These are phyloP conservation scores for Sphaeramia orbicularis DNA, from an alignment of 2,797 vertebrate species.

Conservation along the genomic window DNA sequence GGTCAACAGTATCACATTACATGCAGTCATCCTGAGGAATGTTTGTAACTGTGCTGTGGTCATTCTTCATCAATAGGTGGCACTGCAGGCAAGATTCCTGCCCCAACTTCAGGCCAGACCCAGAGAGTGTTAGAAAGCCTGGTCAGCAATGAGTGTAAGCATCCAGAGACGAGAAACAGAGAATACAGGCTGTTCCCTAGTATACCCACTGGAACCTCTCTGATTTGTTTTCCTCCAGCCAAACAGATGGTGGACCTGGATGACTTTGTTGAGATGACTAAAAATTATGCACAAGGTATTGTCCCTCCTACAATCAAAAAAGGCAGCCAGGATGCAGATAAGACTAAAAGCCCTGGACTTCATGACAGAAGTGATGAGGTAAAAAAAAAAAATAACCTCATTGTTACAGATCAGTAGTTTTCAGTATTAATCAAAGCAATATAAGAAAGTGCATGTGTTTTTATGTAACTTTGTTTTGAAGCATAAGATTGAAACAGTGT, in stretches of 20 bases:
- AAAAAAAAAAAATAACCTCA: conserved; percentile 26
- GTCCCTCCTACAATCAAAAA: conserved; percentile 78
- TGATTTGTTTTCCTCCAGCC: conserved; percentile 75
- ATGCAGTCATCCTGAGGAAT: conserved; percentile 19
- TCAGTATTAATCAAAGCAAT: background rate
- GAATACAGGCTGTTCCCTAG: background rate
- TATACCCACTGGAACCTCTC: background rate
- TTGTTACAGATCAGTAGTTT: background rate
- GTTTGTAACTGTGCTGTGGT: conserved; percentile 42
- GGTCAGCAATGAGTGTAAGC: conserved; percentile 92
- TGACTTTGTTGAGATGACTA: conserved; percentile 97
- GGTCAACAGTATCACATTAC: conserved; percentile 52
- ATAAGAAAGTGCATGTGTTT: conserved; percentile 15
- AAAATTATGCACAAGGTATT: conserved; percentile 93
- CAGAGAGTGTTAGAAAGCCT: conserved; percentile 92
- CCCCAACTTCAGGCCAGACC: conserved; percentile 87
- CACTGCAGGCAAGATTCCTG: conserved; percentile 74
- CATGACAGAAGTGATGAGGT: conserved; percentile 40
- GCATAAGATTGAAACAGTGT: conserved; percentile 54
- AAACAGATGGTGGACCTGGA: conserved; percentile 91
- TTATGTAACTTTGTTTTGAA: conserved; percentile 45
- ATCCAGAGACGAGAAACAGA: conserved; percentile 3
- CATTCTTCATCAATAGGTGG: conserved; percentile 71
- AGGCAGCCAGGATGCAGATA: conserved; percentile 75
- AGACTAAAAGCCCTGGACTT: conserved; percentile 59